Evolutionary conservation across 2,113 vertebrate species (phyloP), one percentile per base, ranked within the genome.

Genomic region (Aleadryas rufinucha): DNA sequence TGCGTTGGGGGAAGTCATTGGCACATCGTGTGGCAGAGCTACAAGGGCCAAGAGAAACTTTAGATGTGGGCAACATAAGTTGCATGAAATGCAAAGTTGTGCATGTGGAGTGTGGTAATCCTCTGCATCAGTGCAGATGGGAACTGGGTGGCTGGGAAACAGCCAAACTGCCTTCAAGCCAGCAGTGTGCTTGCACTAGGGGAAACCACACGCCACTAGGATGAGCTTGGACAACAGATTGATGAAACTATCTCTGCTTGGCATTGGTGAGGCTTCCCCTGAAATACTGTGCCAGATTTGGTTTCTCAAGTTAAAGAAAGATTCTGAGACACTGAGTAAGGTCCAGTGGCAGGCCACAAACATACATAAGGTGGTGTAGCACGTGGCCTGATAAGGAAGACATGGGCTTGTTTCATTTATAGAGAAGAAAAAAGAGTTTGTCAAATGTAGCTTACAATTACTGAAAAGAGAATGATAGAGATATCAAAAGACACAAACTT

Each of bases 1-100:
- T 41, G 45, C 1, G 1, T 10, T 16, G 16, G 11, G 13, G 19
- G 16, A 23, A 70, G 7, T 22, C 4, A 3, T 44, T 61, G 64
- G 50, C 50, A 53, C 0, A 1, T 21, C 1, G 1, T 26, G 13
- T 1, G 4, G 37, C 16, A 9, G 16, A 78, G 44, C 42, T 81
- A 17, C 47, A 78, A 70, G 16, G 20, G 14, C 49, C 10, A 17
- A 71, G 41, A 49, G 27, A 65, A 91, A n/a, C 21, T 63, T 54
- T 27, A 60, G 37, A 17, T 72, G 27, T 72, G 21, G 33, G 41
- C 21, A 56, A 53, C 11, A 42, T 44, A 49, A 84, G 41, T n/a
- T 94, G 10, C 50, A 61, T 3, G 7, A 87, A 71, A 20, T 31
- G 14, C 23, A 80, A 60, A 60, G 63, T 22, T 91, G 23, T 64